A percentile compares a stretch with the other conserved stretches of the same genome.
These are phyloP conservation scores for Gymnodraco acuticeps DNA, from an alignment of 2,797 vertebrate genomes.

Conservation along the genomic window DNA sequence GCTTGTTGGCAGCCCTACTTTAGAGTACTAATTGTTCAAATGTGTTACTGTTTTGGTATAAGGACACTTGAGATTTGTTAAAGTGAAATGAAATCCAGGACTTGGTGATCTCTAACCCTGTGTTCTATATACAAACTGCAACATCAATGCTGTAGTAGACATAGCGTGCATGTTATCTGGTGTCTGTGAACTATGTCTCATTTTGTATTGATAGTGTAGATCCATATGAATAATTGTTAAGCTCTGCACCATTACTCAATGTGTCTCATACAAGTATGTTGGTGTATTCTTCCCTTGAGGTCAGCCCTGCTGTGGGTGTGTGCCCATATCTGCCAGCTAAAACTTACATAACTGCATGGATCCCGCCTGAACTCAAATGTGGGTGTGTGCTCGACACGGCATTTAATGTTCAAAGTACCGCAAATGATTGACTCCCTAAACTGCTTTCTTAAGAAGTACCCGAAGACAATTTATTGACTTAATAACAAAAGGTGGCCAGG, in stretches of 20 bases:
- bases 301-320: slow-evolving; percentile 70
- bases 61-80: not conserved
- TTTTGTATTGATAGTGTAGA: slow-evolving; percentile 33
- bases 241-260: slow-evolving; percentile 20
- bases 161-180: not conserved
- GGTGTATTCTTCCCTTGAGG: slow-evolving; percentile 51
- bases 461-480: slow-evolving; percentile 19
- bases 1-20: not conserved
- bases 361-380: slow-evolving; percentile 53
- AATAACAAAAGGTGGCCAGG: slow-evolving; percentile 2
- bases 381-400: slow-evolving; percentile 65
- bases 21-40: not conserved
- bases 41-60: not conserved
- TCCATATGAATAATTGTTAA: slow-evolving; percentile 51
- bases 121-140: not conserved
- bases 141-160: not conserved
- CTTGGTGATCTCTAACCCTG: slow-evolving; percentile 8
- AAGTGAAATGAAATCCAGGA: not conserved
- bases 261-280: slow-evolving; percentile 43
- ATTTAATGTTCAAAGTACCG: slow-evolving; percentile 39
- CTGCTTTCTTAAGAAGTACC: slow-evolving; percentile 2
- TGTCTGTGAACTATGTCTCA: not conserved
- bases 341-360: slow-evolving; percentile 73
- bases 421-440: slow-evolving; percentile 60
- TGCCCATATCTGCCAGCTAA: slow-evolving; percentile 61